Conservation (phyloP, 2,113 vertebrate genomes). For the Mystacornis crossleyi region DNA sequence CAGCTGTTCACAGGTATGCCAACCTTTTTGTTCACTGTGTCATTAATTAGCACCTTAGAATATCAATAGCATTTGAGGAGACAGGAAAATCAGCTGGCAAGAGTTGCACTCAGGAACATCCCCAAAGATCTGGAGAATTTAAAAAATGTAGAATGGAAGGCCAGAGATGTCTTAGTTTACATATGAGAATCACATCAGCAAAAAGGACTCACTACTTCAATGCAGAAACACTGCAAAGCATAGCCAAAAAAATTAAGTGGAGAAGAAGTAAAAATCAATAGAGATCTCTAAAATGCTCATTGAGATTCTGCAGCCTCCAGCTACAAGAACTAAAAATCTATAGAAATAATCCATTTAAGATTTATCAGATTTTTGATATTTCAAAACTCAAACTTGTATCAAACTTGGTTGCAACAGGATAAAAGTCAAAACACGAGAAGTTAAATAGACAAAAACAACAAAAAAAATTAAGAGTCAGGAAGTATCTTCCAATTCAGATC, state of each 20-base stretch:
- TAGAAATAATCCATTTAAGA: neutral
- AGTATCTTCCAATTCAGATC: neutral
- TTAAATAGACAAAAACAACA: neutral
- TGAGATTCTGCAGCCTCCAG: neutral
- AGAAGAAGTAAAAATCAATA: neutral
- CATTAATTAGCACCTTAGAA: conserved; percentile 69
- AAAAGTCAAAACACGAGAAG: neutral
- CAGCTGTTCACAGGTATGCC: conserved; percentile 74
- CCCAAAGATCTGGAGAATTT: neutral
- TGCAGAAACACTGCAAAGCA: neutral
- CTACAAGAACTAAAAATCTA: neutral
- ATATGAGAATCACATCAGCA: neutral
- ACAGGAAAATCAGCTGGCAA: neutral
- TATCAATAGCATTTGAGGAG: conserved; percentile 72
- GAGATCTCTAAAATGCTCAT: neutral
- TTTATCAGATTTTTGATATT: neutral
- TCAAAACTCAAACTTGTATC: neutral
- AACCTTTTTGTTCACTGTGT: conserved; percentile 70
- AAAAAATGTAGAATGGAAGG: neutral
- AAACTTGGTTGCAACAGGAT: neutral
- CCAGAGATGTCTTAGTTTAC: neutral
- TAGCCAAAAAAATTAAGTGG: neutral
- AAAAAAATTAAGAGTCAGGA: neutral
- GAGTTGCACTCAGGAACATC: neutral
- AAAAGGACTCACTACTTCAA: neutral